These are phyloP conservation scores for Temnothorax rugatulus DNA, from an alignment of 2,888 invertebrate genomes.

Conservation along the genomic window DNA sequence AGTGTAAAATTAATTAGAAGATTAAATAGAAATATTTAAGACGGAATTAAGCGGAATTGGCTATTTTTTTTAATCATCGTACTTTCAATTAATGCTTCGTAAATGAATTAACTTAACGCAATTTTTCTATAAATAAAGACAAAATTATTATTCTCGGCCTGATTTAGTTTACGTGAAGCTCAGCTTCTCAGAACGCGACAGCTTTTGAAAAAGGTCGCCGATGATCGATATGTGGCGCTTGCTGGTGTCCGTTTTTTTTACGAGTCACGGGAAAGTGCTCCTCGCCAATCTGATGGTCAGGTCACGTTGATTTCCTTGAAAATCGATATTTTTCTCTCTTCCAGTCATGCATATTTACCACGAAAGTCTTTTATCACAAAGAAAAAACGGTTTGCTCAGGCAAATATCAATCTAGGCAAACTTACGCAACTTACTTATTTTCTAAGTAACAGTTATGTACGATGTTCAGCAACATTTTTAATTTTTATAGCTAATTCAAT, in stretches of 20 bases:
- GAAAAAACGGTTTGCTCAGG: background rate
- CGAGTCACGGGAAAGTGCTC: slow-evolving; percentile 22
- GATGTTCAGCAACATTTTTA: background rate
- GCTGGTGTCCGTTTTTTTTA: slow-evolving; percentile 24
- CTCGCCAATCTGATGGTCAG: slow-evolving; percentile 24
- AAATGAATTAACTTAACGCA: background rate
- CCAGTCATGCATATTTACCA: slow-evolving; percentile 11
- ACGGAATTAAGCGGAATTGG: background rate
- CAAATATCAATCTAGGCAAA: background rate
- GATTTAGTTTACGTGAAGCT: slow-evolving; percentile 36
- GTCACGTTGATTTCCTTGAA: slow-evolving; percentile 41
- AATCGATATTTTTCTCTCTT: slow-evolving; percentile 20
- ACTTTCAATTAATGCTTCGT: background rate
- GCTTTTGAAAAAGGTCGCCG: slow-evolving; percentile 49
- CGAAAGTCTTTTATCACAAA: background rate
- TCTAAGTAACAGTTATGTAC: background rate
- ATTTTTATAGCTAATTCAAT: background rate
- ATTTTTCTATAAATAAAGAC: slow-evolving; percentile 15
- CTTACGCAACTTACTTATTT: background rate
- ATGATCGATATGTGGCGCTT: slow-evolving; percentile 42
- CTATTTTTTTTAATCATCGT: background rate
- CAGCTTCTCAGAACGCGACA: slow-evolving; percentile 16
- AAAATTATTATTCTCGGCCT: slow-evolving; percentile 9
- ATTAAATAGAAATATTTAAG: background rate
- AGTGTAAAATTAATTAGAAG: background rate